Conservation (phyloP, 2,888 invertebrate genomes). For the Athetis lepigone region DNA sequence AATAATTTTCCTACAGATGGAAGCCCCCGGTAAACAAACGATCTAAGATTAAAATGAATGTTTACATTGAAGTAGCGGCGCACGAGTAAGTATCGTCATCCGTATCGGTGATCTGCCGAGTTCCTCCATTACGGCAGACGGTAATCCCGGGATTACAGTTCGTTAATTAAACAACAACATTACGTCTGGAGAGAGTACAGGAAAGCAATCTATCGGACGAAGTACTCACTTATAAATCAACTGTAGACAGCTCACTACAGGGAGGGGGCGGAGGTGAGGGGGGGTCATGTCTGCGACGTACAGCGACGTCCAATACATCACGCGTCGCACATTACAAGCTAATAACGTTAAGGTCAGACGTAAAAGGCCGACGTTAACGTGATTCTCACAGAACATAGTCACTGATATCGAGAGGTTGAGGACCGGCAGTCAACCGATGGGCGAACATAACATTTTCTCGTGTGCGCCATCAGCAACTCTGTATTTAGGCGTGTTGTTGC, state of each 20-base stretch:
- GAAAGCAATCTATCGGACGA: constrained; percentile 34
- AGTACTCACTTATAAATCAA: constrained; percentile 9
- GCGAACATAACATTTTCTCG: no score
- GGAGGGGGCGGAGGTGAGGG: no score
- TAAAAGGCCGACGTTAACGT: no score
- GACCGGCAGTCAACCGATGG: no score
- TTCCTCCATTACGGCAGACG: background rate
- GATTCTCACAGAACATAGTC: no score
- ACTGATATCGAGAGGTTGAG: no score
- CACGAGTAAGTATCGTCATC: background rate
- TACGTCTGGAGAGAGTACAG: constrained; percentile 14
- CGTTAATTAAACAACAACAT: constrained; percentile 41
- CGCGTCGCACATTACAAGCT: no score
- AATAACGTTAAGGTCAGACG: no score
- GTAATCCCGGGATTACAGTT: constrained; percentile 20
- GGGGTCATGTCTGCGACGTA: background rate
- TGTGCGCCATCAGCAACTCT: no score
- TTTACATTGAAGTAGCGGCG: background rate
- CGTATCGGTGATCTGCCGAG: background rate
- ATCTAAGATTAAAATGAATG: background rate
- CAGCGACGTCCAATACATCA: no score
- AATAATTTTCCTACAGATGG: background rate
- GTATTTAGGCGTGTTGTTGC: no score
- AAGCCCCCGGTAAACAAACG: background rate
- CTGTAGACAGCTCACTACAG: background rate